phyloP scores from a whole-genome alignment of 1,140 invertebrate genomes.

The Agrilus planipennis region DNA sequence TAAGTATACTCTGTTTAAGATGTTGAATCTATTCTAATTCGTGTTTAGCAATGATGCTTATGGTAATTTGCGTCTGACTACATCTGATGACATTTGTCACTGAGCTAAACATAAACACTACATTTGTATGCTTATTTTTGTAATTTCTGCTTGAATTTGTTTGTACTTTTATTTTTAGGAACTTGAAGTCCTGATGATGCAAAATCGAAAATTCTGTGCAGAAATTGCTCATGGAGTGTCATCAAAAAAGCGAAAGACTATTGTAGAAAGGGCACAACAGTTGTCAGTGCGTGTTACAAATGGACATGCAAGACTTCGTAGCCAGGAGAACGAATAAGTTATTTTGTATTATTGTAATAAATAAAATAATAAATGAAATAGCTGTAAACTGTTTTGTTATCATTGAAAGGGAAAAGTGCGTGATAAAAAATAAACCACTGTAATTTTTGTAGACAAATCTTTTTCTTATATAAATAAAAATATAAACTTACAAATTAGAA shows the following conservation, averaged over 20 bases:
- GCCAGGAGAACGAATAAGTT: slow-evolving; percentile 94
- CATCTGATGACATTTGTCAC: slow-evolving; percentile 20
- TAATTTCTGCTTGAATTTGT: not conserved
- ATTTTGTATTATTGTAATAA: too few species aligned
- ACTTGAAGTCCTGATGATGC: slow-evolving; percentile 97
- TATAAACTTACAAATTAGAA: too few species aligned
- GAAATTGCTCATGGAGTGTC: slow-evolving; percentile 96
- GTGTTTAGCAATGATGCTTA: slow-evolving; percentile 23
- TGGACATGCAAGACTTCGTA: slow-evolving; percentile 86
- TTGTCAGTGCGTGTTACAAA: slow-evolving; percentile 93
- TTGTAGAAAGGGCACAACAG: slow-evolving; percentile 94
- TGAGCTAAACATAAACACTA: slow-evolving; percentile 12
- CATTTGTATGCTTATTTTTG: not conserved
- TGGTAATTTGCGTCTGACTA: slow-evolving; percentile 34
- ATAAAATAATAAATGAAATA: too few species aligned
- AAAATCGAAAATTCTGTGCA: slow-evolving; percentile 92
- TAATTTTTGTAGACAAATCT: too few species aligned
- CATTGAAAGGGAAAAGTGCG: too few species aligned
- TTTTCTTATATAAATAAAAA: too few species aligned
- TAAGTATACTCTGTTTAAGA: slow-evolving; percentile 34
- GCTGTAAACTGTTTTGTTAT: too few species aligned
- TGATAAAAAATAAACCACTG: too few species aligned
- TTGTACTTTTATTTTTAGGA: slow-evolving; percentile 54
- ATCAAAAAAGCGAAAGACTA: slow-evolving; percentile 89
- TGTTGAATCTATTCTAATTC: not conserved